Percentiles rank a stretch among this genome's conserved stretches.
Conservation (phyloP, 1,140 invertebrate species). For the Dendroctonus ponderosae region DNA sequence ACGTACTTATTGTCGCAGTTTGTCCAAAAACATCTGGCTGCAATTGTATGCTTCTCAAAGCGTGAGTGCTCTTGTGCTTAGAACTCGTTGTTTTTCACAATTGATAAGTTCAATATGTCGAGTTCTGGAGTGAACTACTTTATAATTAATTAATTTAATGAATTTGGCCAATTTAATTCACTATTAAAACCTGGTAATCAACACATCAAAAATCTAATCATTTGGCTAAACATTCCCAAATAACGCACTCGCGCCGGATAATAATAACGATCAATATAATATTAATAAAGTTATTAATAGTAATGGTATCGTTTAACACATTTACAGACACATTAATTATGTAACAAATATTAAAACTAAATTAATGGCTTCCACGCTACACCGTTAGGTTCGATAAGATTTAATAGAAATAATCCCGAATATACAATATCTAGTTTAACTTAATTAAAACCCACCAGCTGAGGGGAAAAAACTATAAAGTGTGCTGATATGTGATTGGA, state of each 20-base stretch:
- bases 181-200: no score
- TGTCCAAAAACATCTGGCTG: no score
- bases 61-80: no score
- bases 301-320: constrained; percentile 15
- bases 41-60: no score
- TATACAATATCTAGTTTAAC: constrained; percentile 3
- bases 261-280: neutral
- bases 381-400: constrained; percentile 4
- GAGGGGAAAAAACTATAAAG: constrained; percentile 11
- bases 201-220: no score
- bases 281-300: constrained; percentile 6
- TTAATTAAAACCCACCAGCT: constrained; percentile 12
- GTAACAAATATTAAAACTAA: constrained; percentile 18
- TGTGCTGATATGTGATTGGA: constrained; percentile 8
- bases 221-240: no score
- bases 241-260: neutral
- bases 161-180: no score
- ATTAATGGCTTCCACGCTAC: constrained; percentile 11
- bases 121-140: no score
- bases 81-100: no score
- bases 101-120: no score
- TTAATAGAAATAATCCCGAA: neutral
- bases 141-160: no score
- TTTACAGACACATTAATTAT: constrained; percentile 18
- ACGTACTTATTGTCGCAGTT: no score